Evolutionary conservation across 2,797 vertebrate species (phyloP), one percentile per base, ranked within the genome.

Genomic region (Platalea minor): DNA sequence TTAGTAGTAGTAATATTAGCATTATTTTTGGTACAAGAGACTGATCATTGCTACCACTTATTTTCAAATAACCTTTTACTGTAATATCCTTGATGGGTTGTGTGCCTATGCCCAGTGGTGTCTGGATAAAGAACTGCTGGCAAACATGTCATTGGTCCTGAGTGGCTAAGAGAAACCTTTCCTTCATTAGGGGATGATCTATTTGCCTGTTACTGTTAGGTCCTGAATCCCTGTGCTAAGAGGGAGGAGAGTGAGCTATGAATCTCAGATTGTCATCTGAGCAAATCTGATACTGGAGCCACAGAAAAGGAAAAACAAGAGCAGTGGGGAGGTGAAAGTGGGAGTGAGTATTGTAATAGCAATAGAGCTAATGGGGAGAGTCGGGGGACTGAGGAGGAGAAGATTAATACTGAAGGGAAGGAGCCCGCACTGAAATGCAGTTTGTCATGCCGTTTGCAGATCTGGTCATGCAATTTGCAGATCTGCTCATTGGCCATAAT

Each of bases 1-100:
- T 94, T 92, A 80, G 91, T 63, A 91, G 81, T 76, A 64, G 79
- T 90, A 91, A 85, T 89, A 88, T 79, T 93, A 91, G n/a, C 92
- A 63, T 94, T 83, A 91, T 92, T 94, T 89, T 89, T 79, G 60
- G 75, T 64, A n/a, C 35, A 9, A 63, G 81, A 85, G 39, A 57
- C 75, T 63, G 75, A 83, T 89, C 84, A 21, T 48, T 53, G 81
- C 46, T 56, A 63, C 51, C 72, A 33, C 61, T 92, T 59, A 10
- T 2, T n/a, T 54, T 86, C 73, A 73, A 78, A 51, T 59, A 68
- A 78, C 39, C 60, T 51, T 61, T 50, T 9, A 5, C 9, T 61
- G 17, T 7, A 46, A 21, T 33, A 21, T 12, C 64, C 50, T 60
- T 60, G 45, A 37, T 64, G 11, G 45, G 64, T 35, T 11, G n/a